Evolutionary conservation across 2,113 vertebrate genomes (phyloP).

Genomic region (Entelurus aequoreus): DNA sequence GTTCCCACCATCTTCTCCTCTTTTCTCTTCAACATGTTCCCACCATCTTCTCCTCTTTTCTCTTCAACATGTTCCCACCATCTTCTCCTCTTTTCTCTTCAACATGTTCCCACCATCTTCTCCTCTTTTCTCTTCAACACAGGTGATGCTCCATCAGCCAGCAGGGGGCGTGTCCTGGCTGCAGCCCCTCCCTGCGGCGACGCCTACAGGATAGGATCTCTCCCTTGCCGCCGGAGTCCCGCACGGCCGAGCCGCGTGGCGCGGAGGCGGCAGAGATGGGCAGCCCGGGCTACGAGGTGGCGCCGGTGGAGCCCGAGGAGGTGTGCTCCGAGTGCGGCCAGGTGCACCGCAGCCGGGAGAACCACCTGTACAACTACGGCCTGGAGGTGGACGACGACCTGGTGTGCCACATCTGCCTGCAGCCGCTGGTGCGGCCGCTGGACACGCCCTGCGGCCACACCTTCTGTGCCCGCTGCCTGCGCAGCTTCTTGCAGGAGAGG

Average conservation of each 20-base stretch:
- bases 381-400: conserved; percentile 96
- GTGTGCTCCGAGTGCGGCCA: conserved; percentile 93
- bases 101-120: too few relatives aligned
- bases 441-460: conserved; percentile 97
- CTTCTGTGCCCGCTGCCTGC: conserved; percentile 96
- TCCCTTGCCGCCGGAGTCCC: conserved; percentile 54
- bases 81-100: neutral
- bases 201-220: conserved; percentile 63
- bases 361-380: conserved; percentile 96
- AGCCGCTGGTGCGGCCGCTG: conserved; percentile 91
- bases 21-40: too few relatives aligned
- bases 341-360: conserved; percentile 91
- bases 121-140: too few relatives aligned
- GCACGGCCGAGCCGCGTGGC: conserved; percentile 57
- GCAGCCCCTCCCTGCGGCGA: conserved; percentile 46
- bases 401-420: conserved; percentile 98
- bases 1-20: too few relatives aligned
- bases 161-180: conserved; percentile 67
- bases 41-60: too few relatives aligned
- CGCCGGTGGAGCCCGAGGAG: conserved; percentile 80
- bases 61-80: too few relatives aligned
- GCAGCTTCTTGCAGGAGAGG: conserved; percentile 93
- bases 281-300: conserved; percentile 81
- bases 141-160: conserved; percentile 64
- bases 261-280: conserved; percentile 74